Conservation (phyloP, 2,888 invertebrate genomes). For the Latheticus oryzae region DNA sequence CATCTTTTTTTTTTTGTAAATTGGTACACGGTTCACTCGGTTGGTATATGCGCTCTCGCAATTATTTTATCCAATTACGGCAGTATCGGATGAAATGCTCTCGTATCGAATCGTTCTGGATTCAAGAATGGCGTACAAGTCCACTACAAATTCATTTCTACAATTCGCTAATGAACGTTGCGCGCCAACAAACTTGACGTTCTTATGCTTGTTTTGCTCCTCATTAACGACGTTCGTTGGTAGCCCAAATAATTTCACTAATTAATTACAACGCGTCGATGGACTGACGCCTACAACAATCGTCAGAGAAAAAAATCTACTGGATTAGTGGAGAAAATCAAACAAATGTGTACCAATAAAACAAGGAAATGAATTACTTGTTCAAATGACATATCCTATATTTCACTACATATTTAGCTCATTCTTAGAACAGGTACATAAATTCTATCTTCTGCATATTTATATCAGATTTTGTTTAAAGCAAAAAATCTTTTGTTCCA, state of each 20-base stretch:
- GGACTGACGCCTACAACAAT: slow-evolving; percentile 24
- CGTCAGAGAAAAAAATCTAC: too few relatives aligned
- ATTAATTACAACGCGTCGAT: slow-evolving; percentile 49
- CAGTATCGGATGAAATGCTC: slow-evolving; percentile 42
- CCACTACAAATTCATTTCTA: slow-evolving; percentile 52
- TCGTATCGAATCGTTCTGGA: slow-evolving; percentile 51
- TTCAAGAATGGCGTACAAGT: slow-evolving; percentile 56
- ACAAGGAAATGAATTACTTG: too few relatives aligned
- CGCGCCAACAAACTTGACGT: slow-evolving; percentile 40
- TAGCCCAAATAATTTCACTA: slow-evolving; percentile 56
- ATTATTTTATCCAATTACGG: slow-evolving; percentile 45
- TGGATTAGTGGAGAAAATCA: too few relatives aligned
- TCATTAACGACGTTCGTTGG: slow-evolving; percentile 56
- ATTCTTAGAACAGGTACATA: too few relatives aligned
- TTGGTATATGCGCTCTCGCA: slow-evolving; percentile 41
- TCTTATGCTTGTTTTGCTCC: slow-evolving; percentile 43
- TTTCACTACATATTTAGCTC: too few relatives aligned
- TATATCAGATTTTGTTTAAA: too few relatives aligned
- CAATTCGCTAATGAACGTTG: slow-evolving; percentile 47
- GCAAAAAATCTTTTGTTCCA: too few relatives aligned
- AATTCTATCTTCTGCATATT: too few relatives aligned
- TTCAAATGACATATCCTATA: too few relatives aligned
- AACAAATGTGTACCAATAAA: too few relatives aligned
- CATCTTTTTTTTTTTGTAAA: slow-evolving; percentile 41
- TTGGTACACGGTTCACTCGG: slow-evolving; percentile 42